Conservation (phyloP, 2,888 invertebrate species). For the Lumbricus terrestris region DNA sequence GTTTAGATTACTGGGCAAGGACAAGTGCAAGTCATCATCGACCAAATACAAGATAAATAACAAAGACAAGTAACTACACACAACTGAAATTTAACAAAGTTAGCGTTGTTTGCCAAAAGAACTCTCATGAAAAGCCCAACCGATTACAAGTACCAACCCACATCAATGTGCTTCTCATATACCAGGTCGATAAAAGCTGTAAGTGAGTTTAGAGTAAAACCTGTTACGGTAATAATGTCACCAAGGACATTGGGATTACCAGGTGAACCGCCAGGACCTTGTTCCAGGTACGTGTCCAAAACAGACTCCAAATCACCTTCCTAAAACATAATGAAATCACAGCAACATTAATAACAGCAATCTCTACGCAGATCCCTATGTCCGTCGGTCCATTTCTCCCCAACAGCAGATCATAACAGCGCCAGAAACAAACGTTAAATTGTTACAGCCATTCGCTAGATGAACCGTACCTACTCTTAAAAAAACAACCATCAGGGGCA, state of each 20-base stretch:
- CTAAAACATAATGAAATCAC: neutral
- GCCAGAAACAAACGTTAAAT: neutral
- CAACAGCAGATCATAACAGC: no score
- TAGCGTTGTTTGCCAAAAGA: neutral
- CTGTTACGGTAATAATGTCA: slow-evolving; percentile 22
- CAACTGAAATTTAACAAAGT: neutral
- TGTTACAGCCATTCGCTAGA: neutral
- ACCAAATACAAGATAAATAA: neutral
- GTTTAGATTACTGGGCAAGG: no score
- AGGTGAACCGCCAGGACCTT: slow-evolving; percentile 4
- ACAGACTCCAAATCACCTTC: slow-evolving; percentile 20
- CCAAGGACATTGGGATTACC: slow-evolving; percentile 23
- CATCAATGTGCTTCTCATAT: neutral
- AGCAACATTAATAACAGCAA: neutral
- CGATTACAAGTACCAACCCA: neutral
- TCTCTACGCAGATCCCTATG: neutral
- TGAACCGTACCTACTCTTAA: neutral
- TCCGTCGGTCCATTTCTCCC: neutral
- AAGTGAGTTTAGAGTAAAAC: neutral
- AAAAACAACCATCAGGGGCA: neutral
- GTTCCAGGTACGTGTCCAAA: slow-evolving; percentile 24
- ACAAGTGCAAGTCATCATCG: neutral
- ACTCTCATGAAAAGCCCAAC: neutral
- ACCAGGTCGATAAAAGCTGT: neutral
- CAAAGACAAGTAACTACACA: neutral